Conservation (phyloP, 2,888 invertebrate species). For the Amaurobius ferox region DNA sequence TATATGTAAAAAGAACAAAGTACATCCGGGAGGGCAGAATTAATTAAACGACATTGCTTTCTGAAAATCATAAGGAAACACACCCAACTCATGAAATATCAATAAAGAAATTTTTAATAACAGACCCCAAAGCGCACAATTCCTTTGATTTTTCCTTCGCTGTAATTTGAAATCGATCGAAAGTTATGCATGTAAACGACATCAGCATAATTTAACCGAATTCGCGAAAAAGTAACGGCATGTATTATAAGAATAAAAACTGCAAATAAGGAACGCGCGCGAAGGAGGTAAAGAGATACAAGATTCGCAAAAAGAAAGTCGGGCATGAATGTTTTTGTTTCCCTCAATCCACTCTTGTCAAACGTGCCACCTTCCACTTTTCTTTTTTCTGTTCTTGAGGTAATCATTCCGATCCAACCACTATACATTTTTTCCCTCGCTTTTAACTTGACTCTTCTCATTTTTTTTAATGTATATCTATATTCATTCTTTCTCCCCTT, state of each 20-base stretch:
- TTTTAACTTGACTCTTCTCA: slow-evolving; percentile 3
- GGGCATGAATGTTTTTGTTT: slow-evolving; percentile 51
- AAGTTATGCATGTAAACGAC: slow-evolving; percentile 5
- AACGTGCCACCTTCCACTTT: slow-evolving; percentile 45
- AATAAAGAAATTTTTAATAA: no score
- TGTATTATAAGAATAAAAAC: not conserved
- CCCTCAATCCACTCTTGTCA: slow-evolving; percentile 25
- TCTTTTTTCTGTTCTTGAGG: not conserved
- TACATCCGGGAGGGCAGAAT: no score
- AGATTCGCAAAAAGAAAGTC: slow-evolving; percentile 11
- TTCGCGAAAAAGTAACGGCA: not conserved
- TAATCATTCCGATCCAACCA: slow-evolving; percentile 51
- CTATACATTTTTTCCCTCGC: slow-evolving; percentile 27
- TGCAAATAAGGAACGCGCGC: not conserved
- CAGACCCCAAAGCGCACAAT: no score
- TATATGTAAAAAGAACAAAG: no score
- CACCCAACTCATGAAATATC: no score
- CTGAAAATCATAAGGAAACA: no score
- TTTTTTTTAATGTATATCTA: slow-evolving; percentile 23
- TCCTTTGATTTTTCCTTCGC: no score
- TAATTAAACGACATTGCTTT: no score
- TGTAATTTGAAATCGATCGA: not conserved
- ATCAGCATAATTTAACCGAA: slow-evolving; percentile 9
- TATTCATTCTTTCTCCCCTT: slow-evolving; percentile 31
- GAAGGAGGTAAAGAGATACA: not conserved